Percentiles rank a stretch among this genome's conserved stretches.
Evolutionary conservation across 1,140 invertebrate genomes (phyloP).

Genomic region (Ostrea denselamellosa): DNA sequence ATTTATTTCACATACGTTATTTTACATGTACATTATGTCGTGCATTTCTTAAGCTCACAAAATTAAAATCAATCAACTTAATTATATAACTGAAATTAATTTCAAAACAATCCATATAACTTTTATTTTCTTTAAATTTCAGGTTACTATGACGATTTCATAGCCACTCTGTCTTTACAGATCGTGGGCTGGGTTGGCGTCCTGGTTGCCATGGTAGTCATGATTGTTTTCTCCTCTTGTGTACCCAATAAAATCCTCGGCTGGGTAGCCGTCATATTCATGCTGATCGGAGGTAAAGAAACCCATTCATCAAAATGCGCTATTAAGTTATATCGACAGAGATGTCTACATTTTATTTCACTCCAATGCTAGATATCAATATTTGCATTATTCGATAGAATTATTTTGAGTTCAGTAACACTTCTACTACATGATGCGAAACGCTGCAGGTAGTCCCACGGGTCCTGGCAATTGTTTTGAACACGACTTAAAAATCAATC

Average conservation of each 20-base stretch:
- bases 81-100: not conserved
- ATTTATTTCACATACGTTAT: no score
- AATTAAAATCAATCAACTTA: no score
- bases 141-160: slow-evolving; percentile 44
- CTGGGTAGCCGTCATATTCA: slow-evolving; percentile 37
- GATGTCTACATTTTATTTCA: not conserved
- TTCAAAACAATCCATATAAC: not conserved
- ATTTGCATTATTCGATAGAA: not conserved
- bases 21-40: no score
- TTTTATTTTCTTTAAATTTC: not conserved
- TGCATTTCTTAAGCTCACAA: no score
- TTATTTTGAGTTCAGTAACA: no score
- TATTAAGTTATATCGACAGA: not conserved
- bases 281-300: slow-evolving; percentile 42
- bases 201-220: slow-evolving; percentile 50
- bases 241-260: slow-evolving; percentile 19
- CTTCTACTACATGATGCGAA: no score
- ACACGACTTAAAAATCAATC: no score
- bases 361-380: not conserved
- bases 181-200: slow-evolving; percentile 54
- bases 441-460: no score
- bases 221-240: slow-evolving; percentile 39
- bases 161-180: slow-evolving; percentile 34
- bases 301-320: not conserved
- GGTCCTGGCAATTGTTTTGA: no score